Evolutionary conservation across 2,113 vertebrate species (phyloP), one percentile per base, ranked within the genome.

Genomic region (Myxocyprinus asiaticus): DNA sequence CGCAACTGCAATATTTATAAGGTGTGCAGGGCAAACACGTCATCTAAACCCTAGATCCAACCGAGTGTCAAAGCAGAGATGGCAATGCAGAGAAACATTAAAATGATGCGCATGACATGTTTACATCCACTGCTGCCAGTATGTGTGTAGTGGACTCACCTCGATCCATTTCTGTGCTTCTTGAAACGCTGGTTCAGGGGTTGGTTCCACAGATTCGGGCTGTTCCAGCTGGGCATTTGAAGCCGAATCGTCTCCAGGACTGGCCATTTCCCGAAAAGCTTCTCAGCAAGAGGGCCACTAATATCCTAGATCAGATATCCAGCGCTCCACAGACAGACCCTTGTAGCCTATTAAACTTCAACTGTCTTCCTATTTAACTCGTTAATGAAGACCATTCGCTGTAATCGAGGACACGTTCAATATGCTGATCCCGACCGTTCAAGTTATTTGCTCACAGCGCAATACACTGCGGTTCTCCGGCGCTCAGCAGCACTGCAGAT

Each of bases 111-210:
- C 9, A 50, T 9, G 22, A 33, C 22, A 3, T 11, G 42, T 56
- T 64, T 61, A 59, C 51, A 45, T 59, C 14, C 7, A 47, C 9
- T 4, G 56, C 22, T 3, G 4, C 4, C 9, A 9, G 33, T 10
- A 12, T 4, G 3, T 45, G 5, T 58, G 61, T 2, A 59, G 14
- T n/a, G 11, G 9, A 71, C 92, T 90, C 90, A 95, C 94, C 94
- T 95, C 93, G 77, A 95, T 95, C 94, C 95, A 95, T 85, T 91
- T 92, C 87, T 93, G 95, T 17, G 95, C 95, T 86, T 95, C 95
- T n/a, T 85, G 91, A 83, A 93, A 92, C 47, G 95, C 94, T 47
- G 88, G 89, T 63, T 93, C 94, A 0, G 91, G 89, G 7, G 89
- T 89, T 15, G 85, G 48, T 9, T 93, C 92, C 4, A 85, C 87